Evolutionary conservation across 2,888 invertebrate genomes (phyloP), one percentile per base, ranked within the genome.

Genomic region (Buathra laborator): DNA sequence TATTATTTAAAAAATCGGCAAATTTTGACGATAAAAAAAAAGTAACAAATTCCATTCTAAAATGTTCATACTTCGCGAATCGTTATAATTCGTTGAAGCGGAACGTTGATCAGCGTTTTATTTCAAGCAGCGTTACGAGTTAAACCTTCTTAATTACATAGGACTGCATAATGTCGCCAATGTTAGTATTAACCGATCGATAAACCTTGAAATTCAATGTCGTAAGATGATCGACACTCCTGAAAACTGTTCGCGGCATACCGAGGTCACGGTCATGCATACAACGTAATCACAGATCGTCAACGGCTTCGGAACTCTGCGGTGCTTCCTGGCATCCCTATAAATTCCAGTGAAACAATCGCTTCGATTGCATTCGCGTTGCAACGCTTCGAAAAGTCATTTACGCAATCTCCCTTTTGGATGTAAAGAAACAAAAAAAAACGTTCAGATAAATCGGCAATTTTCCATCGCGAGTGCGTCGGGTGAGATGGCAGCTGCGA

Each of bases 291-390:
- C 7, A 48, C 44, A 72, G 71, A 70, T 80, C 71, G 64, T 81
- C 80, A 86, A 88, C 79, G 91, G 91, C 90, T 90, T 89, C 75
- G 81, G 37, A 84, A 32, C 9, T 83, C 87, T 89, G 88, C 62
- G 74, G 89, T 90, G 91, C 90, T 91, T 91, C 91, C 62, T 77
- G 32, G 59, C 74, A 75, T 84, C 44, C 78, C 87, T 91, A 91
- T 90, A 91, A 90, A 90, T 88, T 77, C 16, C 51, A 16, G 68
- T 19, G 71, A 29, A 32, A 6, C 75, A 59, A 68, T 64, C 48
- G 53, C 56, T 48, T 56, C 43, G 44, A 56, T 67, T 67, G 81
- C 72, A 74, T 46, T 71, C 76, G 7, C 68, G 44, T 43, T 62
- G 51, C 56, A 74, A 16, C 37, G 53, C 51, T 10, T 24, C 16